Evolutionary conservation across 2,888 invertebrate species (phyloP), one percentile per base, ranked within the genome.

Genomic region (Andrena hattorfiana): DNA sequence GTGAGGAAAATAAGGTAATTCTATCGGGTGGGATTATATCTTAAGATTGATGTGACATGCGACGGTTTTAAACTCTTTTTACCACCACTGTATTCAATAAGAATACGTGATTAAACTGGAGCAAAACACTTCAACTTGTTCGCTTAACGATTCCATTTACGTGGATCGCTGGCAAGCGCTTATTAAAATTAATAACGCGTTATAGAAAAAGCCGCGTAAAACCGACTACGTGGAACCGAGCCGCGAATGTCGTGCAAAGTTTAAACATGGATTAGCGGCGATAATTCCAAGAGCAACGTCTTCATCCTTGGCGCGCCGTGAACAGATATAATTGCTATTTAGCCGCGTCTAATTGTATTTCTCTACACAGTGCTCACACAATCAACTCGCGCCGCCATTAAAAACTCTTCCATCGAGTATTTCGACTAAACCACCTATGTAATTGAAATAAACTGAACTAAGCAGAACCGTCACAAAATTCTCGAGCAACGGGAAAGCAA

Each of bases 181-280:
- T 68, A 56, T 68, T 68, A 35, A 54, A 68, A 56, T 26, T 68
- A 68, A 68, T 68, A 68, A 68, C 13, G 10, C 32, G 28, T 51
- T 20, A 13, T 10, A 54, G 23, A 54, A 51, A 32, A 30, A 30
- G 48, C 13, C 8, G 6, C 6, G 20, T 10, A 20, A 20, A 67
- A 30, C 23, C 10, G 7, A 56, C 23, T 32, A 54, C 32, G 10
- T 16, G 5, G 35, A 56, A 26, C 32, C 7, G 42, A 56, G 23
- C 8, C 56, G 56, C 8, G 20, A 56, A 56, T 23, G 56, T 10
- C 23, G 23, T 23, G 26, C 42, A 42, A 42, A 42, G 42, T 42
- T 42, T 42, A 42, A 42, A 42, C 42, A 42, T 42, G 42, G 42
- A 42, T 42, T 42, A 42, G 16, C 13, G 13, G 8, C 26, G 23